phyloP scores from a whole-genome alignment of 2,888 invertebrate species.

The Trimorus sp. region DNA sequence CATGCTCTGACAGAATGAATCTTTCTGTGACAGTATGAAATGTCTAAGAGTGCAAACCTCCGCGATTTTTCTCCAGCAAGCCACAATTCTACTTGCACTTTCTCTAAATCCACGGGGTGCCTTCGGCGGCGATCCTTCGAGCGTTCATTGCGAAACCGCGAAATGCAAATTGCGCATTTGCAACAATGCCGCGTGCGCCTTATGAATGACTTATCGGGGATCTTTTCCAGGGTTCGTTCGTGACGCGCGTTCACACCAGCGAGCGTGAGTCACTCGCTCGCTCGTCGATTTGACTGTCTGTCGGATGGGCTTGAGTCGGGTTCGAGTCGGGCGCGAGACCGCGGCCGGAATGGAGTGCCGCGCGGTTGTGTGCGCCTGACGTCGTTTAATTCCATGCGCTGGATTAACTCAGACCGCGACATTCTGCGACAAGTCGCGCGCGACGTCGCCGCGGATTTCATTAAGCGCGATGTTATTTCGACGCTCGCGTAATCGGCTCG shows the following conservation, averaged over 20 bases:
- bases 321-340: constrained; percentile 38
- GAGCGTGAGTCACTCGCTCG: constrained; percentile 17
- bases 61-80: too few relatives aligned
- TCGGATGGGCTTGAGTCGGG: constrained; percentile 7
- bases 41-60: too few relatives aligned
- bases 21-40: too few relatives aligned
- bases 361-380: constrained; percentile 37
- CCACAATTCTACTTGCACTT: too few relatives aligned
- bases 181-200: constrained; percentile 36
- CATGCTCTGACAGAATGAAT: too few relatives aligned
- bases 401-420: constrained; percentile 37
- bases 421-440: constrained; percentile 9
- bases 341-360: constrained; percentile 27
- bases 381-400: constrained; percentile 39
- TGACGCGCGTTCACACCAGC: constrained; percentile 68
- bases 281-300: constrained; percentile 57
- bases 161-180: constrained; percentile 43
- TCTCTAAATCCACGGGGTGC: too few relatives aligned
- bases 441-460: background rate
- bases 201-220: constrained; percentile 52
- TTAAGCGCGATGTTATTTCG: constrained; percentile 2
- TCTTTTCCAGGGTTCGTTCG: constrained; percentile 65
- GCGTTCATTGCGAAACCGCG: constrained; percentile 23
- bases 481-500: background rate
- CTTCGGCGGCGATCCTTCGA: background rate